phyloP scores from a whole-genome alignment of 2,113 vertebrate genomes.

The Pseudopodoces humilis region DNA sequence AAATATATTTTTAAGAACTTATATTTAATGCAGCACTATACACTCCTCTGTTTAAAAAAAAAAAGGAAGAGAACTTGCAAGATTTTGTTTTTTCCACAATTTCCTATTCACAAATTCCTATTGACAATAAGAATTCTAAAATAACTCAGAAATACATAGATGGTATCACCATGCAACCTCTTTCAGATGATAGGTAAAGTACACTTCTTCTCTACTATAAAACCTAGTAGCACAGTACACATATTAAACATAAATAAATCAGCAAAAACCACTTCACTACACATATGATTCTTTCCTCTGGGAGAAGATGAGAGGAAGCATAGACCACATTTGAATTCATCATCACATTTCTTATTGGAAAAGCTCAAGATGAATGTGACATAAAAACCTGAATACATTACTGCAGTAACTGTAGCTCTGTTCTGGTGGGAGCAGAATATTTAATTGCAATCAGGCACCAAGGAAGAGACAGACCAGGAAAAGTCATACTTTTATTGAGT shows the following conservation, averaged over 20 bases:
- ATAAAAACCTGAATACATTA: slow-evolving; percentile 26
- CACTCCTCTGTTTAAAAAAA: neutral
- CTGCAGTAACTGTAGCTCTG: neutral
- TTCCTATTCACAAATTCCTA: neutral
- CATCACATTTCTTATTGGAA: slow-evolving; percentile 7
- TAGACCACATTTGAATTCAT: slow-evolving; percentile 20
- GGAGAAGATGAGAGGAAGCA: neutral
- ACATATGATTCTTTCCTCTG: neutral
- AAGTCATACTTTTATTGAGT: neutral
- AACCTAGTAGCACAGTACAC: neutral
- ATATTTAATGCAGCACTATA: neutral
- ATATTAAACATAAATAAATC: slow-evolving; percentile 25
- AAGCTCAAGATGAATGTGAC: slow-evolving; percentile 8
- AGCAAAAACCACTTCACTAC: slow-evolving; percentile 1
- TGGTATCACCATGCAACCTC: neutral
- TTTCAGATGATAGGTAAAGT: neutral
- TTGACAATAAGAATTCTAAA: neutral
- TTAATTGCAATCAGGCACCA: slow-evolving; percentile 13
- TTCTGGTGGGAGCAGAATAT: neutral
- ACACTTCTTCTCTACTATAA: neutral
- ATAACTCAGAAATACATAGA: neutral
- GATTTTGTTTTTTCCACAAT: neutral
- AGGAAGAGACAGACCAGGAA: neutral
- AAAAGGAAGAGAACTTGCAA: neutral
- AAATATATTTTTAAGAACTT: neutral